A percentile compares a stretch with the other conserved stretches of the same genome.
These are phyloP conservation scores for Eledona agricola DNA, from an alignment of 2,888 invertebrate genomes.

Conservation along the genomic window DNA sequence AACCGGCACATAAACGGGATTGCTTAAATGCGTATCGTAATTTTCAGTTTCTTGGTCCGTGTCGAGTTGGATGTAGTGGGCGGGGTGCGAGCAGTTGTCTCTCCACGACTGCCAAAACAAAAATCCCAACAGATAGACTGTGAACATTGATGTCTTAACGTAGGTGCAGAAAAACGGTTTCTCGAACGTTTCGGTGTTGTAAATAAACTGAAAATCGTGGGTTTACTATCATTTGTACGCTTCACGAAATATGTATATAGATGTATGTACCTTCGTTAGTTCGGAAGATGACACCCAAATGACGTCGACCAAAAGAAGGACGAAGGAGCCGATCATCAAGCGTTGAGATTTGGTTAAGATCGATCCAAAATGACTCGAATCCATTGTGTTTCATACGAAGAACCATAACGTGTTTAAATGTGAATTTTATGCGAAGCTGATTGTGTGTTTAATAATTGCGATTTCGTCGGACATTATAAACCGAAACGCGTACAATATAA, in stretches of 20 bases:
- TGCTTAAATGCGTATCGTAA: slow-evolving; percentile 71
- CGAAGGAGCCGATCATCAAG: slow-evolving; percentile 83
- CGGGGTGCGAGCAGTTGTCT: slow-evolving; percentile 73
- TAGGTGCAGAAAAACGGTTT: slow-evolving; percentile 97
- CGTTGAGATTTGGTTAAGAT: slow-evolving; percentile 74
- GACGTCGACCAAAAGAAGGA: slow-evolving; percentile 89
- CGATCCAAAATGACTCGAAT: slow-evolving; percentile 53
- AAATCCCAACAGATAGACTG: slow-evolving; percentile 88
- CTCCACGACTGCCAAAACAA: slow-evolving; percentile 91
- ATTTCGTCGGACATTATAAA: background rate
- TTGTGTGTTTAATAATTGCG: too few species aligned
- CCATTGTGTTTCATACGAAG: too few species aligned
- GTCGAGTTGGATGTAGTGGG: slow-evolving; percentile 80
- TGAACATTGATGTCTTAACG: slow-evolving; percentile 93
- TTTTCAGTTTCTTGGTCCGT: slow-evolving; percentile 82
- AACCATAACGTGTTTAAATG: too few species aligned
- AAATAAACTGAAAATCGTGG: slow-evolving; percentile 78
- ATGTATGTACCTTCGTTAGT: slow-evolving; percentile 83
- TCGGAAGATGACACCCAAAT: slow-evolving; percentile 97
- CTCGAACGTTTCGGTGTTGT: slow-evolving; percentile 83
- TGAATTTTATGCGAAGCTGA: too few species aligned
- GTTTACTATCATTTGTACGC: background rate
- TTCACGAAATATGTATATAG: background rate
- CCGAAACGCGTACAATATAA: too few species aligned
- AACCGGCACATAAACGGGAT: slow-evolving; percentile 91